Base-by-base conservation (phyloP, 2,113 vertebrate genomes). In the Hipposideros armiger region DNA sequence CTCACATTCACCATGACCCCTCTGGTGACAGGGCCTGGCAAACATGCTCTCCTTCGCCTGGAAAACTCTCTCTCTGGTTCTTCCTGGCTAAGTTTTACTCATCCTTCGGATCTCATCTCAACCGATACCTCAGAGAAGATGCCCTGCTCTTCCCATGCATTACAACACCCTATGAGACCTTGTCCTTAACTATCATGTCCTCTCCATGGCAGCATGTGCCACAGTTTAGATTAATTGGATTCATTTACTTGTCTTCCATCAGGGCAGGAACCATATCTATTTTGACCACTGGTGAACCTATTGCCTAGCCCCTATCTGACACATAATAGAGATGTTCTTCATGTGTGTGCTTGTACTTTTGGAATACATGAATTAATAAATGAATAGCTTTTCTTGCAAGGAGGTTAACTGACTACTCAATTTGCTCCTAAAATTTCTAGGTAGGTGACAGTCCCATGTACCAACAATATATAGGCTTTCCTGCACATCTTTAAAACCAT, bases 311-410 rank as follows among this genome's bases (percentile, higher is more conserved):
- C 32, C 26, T 28, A 78, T 67, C 62, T 87, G 22, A 82, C 30
- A 54, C 13, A 32, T 4, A 56, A 45, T 14, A n/a, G 67, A 69
- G 54, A 66, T 5, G 6, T 73, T 92, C 42, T 92, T 77, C 69
- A 80, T 14, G 17, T 26, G 7, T 26, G 1, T 77, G 14, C 47
- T 78, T 90, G 4, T 74, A 36, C 24, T 62, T 90, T 94, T 83
- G 54, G 36, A 94, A 85, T 73, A 58, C 62, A 64, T 66, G 30
- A 87, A 62, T 73, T 40, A 58, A 56, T 73, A 64, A 47, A 58
- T 64, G 13, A 95, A 54, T 78, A 77, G 90, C 2, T 70, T 67
- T 45, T 70, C 36, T 85, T 93, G 4, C 50, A 95, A 87, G 42
- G 56, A 83, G 24, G 22, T 60, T 70, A 28, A 50, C 47, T 42